phyloP scores from a whole-genome alignment of 1,140 invertebrate genomes.

The Aphidius ervi region DNA sequence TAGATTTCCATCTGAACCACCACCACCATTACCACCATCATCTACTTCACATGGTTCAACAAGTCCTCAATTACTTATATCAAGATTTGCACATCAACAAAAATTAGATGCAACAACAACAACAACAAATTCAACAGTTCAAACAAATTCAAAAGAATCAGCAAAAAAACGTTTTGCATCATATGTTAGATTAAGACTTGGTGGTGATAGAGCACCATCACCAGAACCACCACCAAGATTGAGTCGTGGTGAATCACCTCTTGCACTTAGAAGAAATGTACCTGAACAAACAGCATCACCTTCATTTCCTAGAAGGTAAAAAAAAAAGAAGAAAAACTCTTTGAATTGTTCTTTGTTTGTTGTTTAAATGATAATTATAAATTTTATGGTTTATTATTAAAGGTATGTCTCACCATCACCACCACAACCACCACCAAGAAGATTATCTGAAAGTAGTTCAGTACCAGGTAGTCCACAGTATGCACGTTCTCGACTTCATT shows the following conservation, averaged over 20 bases:
- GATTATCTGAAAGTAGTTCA: constrained; percentile 62
- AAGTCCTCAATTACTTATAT: constrained; percentile 46
- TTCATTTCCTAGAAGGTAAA: constrained; percentile 60
- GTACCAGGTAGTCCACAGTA: constrained; percentile 68
- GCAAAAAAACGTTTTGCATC: constrained; percentile 67
- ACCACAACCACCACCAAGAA: constrained; percentile 59
- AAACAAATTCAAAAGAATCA: constrained; percentile 40
- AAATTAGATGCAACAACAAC: constrained; percentile 38
- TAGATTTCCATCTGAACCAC: constrained; percentile 49
- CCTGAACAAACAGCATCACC: constrained; percentile 52
- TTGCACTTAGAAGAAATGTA: constrained; percentile 59
- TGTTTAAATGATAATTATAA: background rate
- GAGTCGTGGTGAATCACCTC: constrained; percentile 62
- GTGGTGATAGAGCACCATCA: constrained; percentile 53
- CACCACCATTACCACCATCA: constrained; percentile 41
- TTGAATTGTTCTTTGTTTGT: background rate
- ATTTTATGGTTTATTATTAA: constrained; percentile 7
- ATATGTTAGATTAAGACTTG: constrained; percentile 64
- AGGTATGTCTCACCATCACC: constrained; percentile 66
- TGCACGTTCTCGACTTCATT: constrained; percentile 62
- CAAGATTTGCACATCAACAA: constrained; percentile 45
- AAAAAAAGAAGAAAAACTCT: background rate
- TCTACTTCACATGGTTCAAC: constrained; percentile 41
- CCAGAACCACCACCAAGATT: constrained; percentile 65
- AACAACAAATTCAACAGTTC: constrained; percentile 30